A percentile compares a stretch with the other conserved stretches of the same genome.
Conservation (phyloP, 2,888 invertebrate genomes). For the Cybosia mesomella region DNA sequence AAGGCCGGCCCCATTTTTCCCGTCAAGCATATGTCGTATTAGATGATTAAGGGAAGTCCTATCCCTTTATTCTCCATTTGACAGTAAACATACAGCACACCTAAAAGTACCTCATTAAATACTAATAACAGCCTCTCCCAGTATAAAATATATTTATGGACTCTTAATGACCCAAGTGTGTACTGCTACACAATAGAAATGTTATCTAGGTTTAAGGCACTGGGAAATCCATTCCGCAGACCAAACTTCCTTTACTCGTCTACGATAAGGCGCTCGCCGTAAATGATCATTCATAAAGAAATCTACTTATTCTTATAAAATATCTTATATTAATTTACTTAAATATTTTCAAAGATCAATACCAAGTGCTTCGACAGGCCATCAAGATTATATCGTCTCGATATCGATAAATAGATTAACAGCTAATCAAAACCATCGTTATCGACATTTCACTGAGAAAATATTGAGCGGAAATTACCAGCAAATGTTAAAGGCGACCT, state of each 20-base stretch:
- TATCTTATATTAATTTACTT: no score
- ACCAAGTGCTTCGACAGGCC: conserved; percentile 32
- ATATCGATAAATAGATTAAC: conserved; percentile 25
- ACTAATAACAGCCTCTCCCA: neutral
- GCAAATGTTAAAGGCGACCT: neutral
- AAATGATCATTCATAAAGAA: conserved; percentile 9
- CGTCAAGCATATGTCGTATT: no score
- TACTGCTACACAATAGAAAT: neutral
- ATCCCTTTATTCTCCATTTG: no score
- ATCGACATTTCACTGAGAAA: conserved; percentile 26
- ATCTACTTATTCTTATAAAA: neutral
- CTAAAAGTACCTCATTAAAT: no score
- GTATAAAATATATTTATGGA: no score
- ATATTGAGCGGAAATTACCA: conserved; percentile 42
- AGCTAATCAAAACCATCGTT: conserved; percentile 32
- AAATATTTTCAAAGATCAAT: conserved; percentile 13
- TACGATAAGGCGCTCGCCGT: conserved; percentile 5
- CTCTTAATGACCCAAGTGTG: neutral
- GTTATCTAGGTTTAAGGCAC: conserved; percentile 9
- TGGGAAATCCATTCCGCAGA: neutral
- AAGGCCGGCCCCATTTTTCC: no score
- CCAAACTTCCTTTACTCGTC: conserved; percentile 7
- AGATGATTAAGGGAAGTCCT: no score
- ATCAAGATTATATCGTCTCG: conserved; percentile 3
- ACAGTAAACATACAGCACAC: no score